Percentiles rank a stretch among this genome's conserved stretches.
Evolutionary conservation across 1,140 invertebrate genomes (phyloP).

Genomic region (Epicauta chinensis): DNA sequence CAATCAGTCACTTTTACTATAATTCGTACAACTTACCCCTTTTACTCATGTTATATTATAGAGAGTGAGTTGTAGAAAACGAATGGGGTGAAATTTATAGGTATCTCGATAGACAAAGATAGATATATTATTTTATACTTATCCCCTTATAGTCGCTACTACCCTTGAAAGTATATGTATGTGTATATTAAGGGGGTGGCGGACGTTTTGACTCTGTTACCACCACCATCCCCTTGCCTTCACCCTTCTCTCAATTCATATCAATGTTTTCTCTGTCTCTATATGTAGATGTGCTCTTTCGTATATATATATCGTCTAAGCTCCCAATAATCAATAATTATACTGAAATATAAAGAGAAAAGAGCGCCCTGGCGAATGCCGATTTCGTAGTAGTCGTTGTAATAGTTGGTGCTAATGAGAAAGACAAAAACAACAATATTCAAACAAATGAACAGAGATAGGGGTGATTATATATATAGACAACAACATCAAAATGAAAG

Average conservation of each 20-base stretch:
- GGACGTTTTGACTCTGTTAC: too few relatives aligned
- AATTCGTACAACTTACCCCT: too few relatives aligned
- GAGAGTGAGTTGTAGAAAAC: not conserved
- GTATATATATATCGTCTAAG: constrained; percentile 3
- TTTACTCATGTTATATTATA: too few relatives aligned
- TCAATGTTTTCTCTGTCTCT: too few relatives aligned
- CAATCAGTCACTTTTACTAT: constrained; percentile 25
- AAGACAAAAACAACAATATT: not conserved
- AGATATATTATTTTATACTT: too few relatives aligned
- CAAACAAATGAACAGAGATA: too few relatives aligned
- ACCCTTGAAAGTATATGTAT: too few relatives aligned
- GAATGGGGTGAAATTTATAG: constrained; percentile 27
- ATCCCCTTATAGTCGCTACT: constrained; percentile 14
- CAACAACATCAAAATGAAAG: not conserved
- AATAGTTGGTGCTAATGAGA: constrained; percentile 10
- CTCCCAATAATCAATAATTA: constrained; percentile 31
- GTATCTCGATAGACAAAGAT: too few relatives aligned
- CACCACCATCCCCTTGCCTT: constrained; percentile 15
- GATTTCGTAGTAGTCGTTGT: constrained; percentile 11
- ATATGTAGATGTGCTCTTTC: too few relatives aligned
- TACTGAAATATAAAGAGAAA: constrained; percentile 29
- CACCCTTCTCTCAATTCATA: not conserved
- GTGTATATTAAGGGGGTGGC: too few relatives aligned
- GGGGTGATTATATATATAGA: too few relatives aligned
- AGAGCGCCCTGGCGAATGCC: constrained; percentile 19